Base-by-base conservation (phyloP, 92 coral and sea anemone genomes). In the Epizoanthus stellaris region DNA sequence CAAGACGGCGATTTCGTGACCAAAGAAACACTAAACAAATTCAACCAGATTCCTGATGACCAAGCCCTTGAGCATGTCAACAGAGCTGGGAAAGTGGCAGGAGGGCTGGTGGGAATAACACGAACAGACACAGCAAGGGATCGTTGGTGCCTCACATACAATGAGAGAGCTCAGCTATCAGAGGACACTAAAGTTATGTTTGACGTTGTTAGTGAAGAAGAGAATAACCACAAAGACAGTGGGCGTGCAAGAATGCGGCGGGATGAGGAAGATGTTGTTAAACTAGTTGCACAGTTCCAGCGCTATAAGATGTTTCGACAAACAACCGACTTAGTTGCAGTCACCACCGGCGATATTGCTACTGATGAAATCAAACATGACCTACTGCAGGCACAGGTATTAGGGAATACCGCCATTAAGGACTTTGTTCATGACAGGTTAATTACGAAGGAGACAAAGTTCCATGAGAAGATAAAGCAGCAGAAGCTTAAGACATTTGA, bases 41-140 rank as follows among this genome's bases (percentile, higher is more conserved):
- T 89, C 80, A 86, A 90, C 79, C 90, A 90, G 70, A 90, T 90
- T 76, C 82, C 90, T 5, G 93, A 86, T 73, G 90, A 90, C 64
- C 93, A 90, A 90, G 93, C 93, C 40, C 89, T 89, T 10, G 86
- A 89, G 16, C 92, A 89, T 65, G 92, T 89, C 59, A 89, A 89
- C 62, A 63, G 69, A 11, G 21, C 90, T 73, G 89, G 93, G n/a
- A 90, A 90, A 45, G 87, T 85, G 42, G 89, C 92, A 16, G 89
- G 89, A 79, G 92, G 89, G 19, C 88, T 89, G 30, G 92, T 89
- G 38, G 92, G 86, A 34, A 86, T 88, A 38, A 92, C 95, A 7
- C 47, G 88, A 45, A 52, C 91, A 57, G 95, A 93, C 80, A 40
- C 91, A 73, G 93, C 91, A 36, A 71, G 86, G 65, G 93, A 90